Base-by-base conservation (phyloP, 1,140 invertebrate species). In the Macrocentrus cingulum region DNA sequence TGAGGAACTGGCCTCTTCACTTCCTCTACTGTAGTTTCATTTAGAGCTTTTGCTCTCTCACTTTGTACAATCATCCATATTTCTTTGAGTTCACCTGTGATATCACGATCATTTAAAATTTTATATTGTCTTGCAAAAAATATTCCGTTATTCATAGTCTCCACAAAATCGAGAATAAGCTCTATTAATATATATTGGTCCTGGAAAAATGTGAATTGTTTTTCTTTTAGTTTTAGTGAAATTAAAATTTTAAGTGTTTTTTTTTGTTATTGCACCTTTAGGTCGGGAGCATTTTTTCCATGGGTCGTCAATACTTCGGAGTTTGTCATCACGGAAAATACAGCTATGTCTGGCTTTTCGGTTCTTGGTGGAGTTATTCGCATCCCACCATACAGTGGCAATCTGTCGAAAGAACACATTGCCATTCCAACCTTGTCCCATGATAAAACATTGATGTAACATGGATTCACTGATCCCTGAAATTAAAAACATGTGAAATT, bases 261-360 rank as follows among this genome's bases (percentile, higher is more conserved):
- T n/a, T 15, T 41, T 39, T 41, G 15, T 4, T 23, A 25, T 22
- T 61, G 74, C 79, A 85, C 85, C 68, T 83, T 80, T 45, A 79
- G 80, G 72, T 87, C 84, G 44, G 79, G 72, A 64, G 85, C 84
- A 72, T 87, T 85, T 64, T 88, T 87, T 16, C 87, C 87, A 65
- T 83, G 85, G 29, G 82, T 74, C 67, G 84, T 83, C 19, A 89
- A 77, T 49, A 88, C 82, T 64, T 87, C 85, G 5, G 87, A 85
- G 75, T 88, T 85, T 0, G 84, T 86, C 83, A 89, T 87, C 2
- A 88, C 87, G 29, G 86, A 87, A 72, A 87, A 89, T 2, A 88
- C 84, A 36, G 83, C 72, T 0, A 84, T 78, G 5, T 84, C 82
- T 64, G 84, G 81, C 34, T 80, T 79, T 50, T 83, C 84, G 56